Evolutionary conservation across 2,797 vertebrate genomes (phyloP).

Genomic region (Leptoclinus maculatus): DNA sequence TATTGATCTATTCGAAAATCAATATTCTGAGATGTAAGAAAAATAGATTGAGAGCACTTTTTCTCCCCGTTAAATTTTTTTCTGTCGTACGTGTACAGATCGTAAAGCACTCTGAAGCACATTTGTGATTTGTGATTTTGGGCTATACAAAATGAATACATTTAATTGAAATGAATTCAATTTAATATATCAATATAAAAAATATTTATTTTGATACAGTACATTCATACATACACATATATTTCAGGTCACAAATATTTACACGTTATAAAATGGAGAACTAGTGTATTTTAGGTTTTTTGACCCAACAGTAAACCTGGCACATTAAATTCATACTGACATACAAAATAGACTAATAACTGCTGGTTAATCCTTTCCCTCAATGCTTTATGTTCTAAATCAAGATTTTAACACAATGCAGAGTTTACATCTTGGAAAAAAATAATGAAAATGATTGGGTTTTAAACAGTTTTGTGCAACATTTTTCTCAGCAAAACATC

Average conservation of each 20-base stretch:
- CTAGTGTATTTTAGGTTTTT: conserved; percentile 59
- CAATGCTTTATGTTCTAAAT: conserved; percentile 52
- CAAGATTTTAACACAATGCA: conserved; percentile 50
- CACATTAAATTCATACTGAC: conserved; percentile 69
- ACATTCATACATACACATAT: conserved; percentile 66
- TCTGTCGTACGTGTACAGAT: not conserved
- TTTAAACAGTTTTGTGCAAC: conserved; percentile 41
- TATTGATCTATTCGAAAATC: not conserved
- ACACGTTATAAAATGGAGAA: conserved; percentile 66
- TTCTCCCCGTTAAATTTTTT: no score
- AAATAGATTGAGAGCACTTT: conserved; percentile 25
- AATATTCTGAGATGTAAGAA: not conserved
- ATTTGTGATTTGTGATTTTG: not conserved
- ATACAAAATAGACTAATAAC: conserved; percentile 66
- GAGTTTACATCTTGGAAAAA: conserved; percentile 33
- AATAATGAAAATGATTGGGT: conserved; percentile 27
- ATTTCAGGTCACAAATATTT: conserved; percentile 67
- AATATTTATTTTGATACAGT: conserved; percentile 78
- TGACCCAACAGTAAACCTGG: conserved; percentile 68
- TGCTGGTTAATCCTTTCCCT: conserved; percentile 35
- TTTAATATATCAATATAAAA: conserved; percentile 64
- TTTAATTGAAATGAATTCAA: not conserved
- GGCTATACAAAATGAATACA: not conserved
- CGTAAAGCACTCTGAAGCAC: not conserved
- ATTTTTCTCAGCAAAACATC: conserved; percentile 38